Evolutionary conservation across 2,797 vertebrate genomes (phyloP).

Genomic region (Danio tinwini): DNA sequence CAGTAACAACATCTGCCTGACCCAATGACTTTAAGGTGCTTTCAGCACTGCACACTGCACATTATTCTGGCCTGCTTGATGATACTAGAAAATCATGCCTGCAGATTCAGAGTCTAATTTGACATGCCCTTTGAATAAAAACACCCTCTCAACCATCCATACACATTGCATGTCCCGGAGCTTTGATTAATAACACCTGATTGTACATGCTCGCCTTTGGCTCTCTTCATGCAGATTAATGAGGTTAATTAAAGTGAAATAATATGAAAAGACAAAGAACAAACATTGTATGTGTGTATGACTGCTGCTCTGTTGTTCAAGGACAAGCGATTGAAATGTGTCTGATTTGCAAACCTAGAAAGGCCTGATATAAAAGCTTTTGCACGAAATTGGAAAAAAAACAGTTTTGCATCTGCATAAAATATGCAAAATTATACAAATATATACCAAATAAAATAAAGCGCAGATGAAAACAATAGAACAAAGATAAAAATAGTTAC

Average conservation of each 20-base stretch:
- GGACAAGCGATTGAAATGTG: neutral
- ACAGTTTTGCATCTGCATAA: no score
- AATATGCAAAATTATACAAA: no score
- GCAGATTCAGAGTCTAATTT: neutral
- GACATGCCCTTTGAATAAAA: slow-evolving; percentile 3
- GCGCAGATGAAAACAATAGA: no score
- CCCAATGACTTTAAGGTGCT: slow-evolving; percentile 12
- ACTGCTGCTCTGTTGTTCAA: neutral
- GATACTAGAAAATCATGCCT: neutral
- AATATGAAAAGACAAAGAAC: slow-evolving; percentile 12
- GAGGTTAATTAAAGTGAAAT: slow-evolving; percentile 24
- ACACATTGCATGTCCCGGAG: neutral
- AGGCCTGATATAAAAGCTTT: neutral
- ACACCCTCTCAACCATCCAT: neutral
- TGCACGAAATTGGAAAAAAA: no score
- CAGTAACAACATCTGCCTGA: slow-evolving; percentile 33
- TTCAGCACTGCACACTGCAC: neutral
- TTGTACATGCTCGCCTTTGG: neutral
- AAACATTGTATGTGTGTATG: neutral
- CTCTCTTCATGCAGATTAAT: slow-evolving; percentile 17
- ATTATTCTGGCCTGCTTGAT: neutral
- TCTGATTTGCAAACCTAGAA: neutral
- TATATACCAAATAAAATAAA: no score
- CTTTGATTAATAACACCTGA: slow-evolving; percentile 28
- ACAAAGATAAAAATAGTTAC: no score